Evolutionary conservation across 2,113 vertebrate species (phyloP).

Genomic region (Aspiorhynchus laticeps): DNA sequence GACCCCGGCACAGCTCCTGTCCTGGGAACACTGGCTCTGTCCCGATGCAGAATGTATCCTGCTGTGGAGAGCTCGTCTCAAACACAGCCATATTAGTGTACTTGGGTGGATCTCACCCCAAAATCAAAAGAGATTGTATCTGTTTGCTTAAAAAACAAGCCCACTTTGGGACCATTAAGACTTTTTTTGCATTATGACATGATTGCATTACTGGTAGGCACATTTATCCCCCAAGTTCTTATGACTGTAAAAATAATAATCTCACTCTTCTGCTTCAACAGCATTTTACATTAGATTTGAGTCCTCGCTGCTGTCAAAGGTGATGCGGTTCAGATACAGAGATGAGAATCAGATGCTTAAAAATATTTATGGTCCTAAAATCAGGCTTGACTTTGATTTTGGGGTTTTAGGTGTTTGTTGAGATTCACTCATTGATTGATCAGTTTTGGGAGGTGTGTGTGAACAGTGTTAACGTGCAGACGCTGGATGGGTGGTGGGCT

Average conservation of each 20-base stretch:
- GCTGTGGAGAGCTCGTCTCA: not conserved
- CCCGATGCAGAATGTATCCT: not conserved
- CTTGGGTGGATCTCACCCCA: not conserved
- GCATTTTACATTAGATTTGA: not conserved
- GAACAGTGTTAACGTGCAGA: not conserved
- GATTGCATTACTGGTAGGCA: not conserved
- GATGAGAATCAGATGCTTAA: not conserved
- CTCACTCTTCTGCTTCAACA: not conserved
- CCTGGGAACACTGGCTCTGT: too few species aligned
- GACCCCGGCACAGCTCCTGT: not conserved
- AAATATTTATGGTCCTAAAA: not conserved
- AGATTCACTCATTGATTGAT: slow-evolving; percentile 3
- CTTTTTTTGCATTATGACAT: not conserved
- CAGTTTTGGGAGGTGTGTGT: slow-evolving; percentile 33
- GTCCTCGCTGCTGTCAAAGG: too few species aligned
- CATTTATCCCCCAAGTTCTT: not conserved
- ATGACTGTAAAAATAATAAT: too few species aligned
- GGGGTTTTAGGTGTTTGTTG: not conserved
- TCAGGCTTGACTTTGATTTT: not conserved
- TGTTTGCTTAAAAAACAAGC: not conserved
- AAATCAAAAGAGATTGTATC: not conserved
- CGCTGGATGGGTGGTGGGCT: too few species aligned
- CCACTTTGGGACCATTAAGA: not conserved
- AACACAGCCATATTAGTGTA: not conserved
- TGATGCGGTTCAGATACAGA: not conserved